Conservation (phyloP, 2,888 invertebrate species). For the Tenthredo distinguenda region DNA sequence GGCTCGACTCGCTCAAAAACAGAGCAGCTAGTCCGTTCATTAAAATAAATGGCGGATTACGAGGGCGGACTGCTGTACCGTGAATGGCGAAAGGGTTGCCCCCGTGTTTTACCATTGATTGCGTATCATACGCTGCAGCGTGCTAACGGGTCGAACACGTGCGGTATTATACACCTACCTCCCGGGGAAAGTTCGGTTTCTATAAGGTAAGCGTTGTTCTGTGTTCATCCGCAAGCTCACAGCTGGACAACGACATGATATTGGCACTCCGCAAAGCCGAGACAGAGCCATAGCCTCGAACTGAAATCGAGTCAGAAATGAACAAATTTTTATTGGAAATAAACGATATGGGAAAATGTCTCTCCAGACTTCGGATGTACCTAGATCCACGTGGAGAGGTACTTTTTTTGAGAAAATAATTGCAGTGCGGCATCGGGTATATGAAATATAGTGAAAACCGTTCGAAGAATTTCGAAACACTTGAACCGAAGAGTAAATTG, state of each 20-base stretch:
- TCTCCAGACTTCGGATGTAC: not conserved
- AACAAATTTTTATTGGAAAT: not conserved
- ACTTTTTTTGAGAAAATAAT: not conserved
- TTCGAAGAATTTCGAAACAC: not conserved
- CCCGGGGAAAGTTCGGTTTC: not conserved
- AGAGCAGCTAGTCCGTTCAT: constrained; percentile 62
- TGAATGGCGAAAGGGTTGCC: constrained; percentile 46
- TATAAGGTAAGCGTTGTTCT: constrained; percentile 16
- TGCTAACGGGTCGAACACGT: constrained; percentile 59
- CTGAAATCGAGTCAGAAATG: not conserved
- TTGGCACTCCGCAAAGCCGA: not conserved
- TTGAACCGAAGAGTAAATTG: not conserved
- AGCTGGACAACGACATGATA: constrained; percentile 1
- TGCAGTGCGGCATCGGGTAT: not conserved
- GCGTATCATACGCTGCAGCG: constrained; percentile 60
- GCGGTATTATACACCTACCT: constrained; percentile 3
- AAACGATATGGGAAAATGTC: not conserved
- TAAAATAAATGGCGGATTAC: constrained; percentile 65
- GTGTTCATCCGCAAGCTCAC: constrained; percentile 21
- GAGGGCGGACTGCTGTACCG: constrained; percentile 33
- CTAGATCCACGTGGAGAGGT: not conserved
- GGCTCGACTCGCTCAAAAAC: constrained; percentile 22
- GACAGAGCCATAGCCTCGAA: not conserved
- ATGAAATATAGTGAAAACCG: not conserved
- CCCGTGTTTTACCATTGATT: constrained; percentile 67